phyloP scores from a whole-genome alignment of 23 tunicate genomes.

The Phallusia fumigata region DNA sequence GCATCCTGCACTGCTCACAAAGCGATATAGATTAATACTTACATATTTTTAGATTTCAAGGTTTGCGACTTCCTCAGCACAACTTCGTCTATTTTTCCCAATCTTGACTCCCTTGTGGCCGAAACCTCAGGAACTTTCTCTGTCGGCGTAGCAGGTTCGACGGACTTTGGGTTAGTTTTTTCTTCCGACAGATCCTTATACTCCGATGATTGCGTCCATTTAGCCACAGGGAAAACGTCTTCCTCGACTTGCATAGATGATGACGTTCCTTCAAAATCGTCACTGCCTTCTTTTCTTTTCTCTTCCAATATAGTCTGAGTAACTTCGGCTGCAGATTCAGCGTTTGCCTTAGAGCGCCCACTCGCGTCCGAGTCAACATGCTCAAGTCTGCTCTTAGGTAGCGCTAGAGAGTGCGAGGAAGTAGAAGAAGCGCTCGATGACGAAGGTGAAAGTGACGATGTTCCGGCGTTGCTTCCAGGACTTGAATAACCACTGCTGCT shows the following conservation, averaged over 20 bases:
- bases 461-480: slow-evolving; percentile 55
- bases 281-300: neutral
- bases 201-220: slow-evolving; percentile 52
- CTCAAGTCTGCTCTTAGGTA: slow-evolving; percentile 40
- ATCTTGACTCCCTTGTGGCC: neutral
- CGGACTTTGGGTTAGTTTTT: neutral
- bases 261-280: neutral
- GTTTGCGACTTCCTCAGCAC: neutral
- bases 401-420: slow-evolving; percentile 43
- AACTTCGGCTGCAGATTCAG: neutral
- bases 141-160: neutral
- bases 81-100: neutral
- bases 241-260: slow-evolving; percentile 21
- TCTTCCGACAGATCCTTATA: neutral
- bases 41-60: neutral
- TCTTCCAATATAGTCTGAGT: neutral
- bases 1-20: no score
- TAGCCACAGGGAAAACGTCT: slow-evolving; percentile 50
- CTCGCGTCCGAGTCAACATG: neutral
- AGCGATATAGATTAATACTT: no score
- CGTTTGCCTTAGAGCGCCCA: neutral
- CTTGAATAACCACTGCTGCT: slow-evolving; percentile 87
- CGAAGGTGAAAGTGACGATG: slow-evolving; percentile 58
- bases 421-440: slow-evolving; percentile 67
- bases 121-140: neutral